phyloP scores from a whole-genome alignment of 2,797 vertebrate genomes.

The Acanthiza pusilla region DNA sequence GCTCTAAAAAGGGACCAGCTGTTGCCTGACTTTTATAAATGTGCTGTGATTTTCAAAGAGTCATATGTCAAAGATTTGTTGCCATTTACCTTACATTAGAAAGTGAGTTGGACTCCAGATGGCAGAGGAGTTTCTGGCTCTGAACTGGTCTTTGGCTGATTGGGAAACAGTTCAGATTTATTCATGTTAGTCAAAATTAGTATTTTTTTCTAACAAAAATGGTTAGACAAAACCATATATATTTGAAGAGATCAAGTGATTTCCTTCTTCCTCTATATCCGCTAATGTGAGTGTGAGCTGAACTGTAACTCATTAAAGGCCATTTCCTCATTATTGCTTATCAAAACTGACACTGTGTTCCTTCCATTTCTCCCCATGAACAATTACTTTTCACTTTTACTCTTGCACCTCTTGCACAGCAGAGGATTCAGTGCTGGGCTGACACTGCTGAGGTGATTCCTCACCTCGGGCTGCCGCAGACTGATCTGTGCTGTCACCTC shows the following conservation, averaged over 20 bases:
- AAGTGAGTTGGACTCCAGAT: not conserved
- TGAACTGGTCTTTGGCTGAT: not conserved
- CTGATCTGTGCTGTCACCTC: not conserved
- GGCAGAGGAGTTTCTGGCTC: not conserved
- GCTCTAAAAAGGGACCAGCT: not conserved
- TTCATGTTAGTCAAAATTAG: not conserved
- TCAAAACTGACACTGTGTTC: not conserved
- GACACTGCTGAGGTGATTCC: not conserved
- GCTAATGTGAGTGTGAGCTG: not conserved
- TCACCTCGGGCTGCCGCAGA: accelerated
- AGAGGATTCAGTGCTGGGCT: not conserved
- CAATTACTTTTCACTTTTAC: not conserved
- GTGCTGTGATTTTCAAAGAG: not conserved
- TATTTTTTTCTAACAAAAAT: not conserved
- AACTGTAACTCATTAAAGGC: not conserved
- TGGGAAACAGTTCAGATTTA: not conserved
- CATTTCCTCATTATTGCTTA: not conserved
- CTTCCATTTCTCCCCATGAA: not conserved
- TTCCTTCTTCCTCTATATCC: not conserved
- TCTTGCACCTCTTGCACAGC: not conserved
- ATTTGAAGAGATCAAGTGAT: not conserved
- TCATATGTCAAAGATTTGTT: not conserved
- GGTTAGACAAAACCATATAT: not conserved
- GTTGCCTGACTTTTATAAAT: not conserved
- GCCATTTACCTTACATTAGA: not conserved